phyloP scores from a whole-genome alignment of 2,797 vertebrate genomes.

The Lepidocolaptes lacrymiger region DNA sequence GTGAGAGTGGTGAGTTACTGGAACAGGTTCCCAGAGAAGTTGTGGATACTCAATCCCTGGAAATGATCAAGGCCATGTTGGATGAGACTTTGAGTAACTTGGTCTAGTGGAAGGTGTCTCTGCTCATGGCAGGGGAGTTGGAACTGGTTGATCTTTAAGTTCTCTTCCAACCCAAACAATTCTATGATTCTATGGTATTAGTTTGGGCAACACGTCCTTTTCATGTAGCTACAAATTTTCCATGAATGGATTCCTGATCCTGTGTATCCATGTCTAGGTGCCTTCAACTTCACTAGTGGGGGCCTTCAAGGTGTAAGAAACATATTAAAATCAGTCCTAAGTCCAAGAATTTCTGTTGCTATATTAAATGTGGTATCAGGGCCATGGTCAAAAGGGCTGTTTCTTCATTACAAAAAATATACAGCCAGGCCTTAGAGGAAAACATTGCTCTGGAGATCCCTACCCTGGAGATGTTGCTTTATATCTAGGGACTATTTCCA shows the following conservation, averaged over 20 bases:
- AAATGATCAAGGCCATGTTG: not conserved
- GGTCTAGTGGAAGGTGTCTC: not conserved
- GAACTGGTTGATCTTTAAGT: not conserved
- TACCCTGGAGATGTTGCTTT: not conserved
- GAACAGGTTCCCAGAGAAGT: not conserved
- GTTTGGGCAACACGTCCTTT: not conserved
- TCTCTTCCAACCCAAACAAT: not conserved
- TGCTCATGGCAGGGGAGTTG: not conserved
- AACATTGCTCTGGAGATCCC: not conserved
- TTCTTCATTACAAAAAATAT: not conserved
- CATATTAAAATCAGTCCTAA: not conserved
- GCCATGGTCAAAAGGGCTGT: not conserved
- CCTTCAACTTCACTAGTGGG: not conserved
- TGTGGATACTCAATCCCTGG: not conserved
- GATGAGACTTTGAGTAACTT: not conserved
- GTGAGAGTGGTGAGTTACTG: not conserved
- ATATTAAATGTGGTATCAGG: not conserved
- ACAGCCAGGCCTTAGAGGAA: not conserved
- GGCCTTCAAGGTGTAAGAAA: not conserved
- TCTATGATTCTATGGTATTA: not conserved
- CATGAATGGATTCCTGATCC: not conserved
- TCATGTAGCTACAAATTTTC: not conserved
- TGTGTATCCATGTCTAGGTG: not conserved
- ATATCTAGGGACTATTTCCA: not conserved
- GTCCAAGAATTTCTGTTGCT: not conserved